These are phyloP conservation scores for Actias luna DNA, from an alignment of 2,888 invertebrate species.

Conservation along the genomic window DNA sequence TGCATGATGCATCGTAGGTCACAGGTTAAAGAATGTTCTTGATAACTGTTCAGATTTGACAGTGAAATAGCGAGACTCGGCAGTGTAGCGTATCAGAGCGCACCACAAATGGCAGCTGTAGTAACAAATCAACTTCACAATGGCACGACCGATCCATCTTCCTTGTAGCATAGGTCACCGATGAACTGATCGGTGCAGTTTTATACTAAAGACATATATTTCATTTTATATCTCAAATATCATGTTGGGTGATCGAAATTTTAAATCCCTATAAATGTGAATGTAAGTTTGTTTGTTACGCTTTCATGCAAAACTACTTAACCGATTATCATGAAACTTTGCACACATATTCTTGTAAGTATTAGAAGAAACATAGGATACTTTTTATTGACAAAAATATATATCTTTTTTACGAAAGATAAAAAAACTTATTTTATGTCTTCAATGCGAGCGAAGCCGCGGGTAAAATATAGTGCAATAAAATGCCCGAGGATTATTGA, in stretches of 20 bases:
- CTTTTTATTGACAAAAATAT: too few relatives aligned
- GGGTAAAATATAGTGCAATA: too few relatives aligned
- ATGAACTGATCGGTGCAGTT: constrained; percentile 35
- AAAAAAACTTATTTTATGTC: too few relatives aligned
- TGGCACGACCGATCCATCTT: constrained; percentile 61
- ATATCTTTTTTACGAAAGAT: too few relatives aligned
- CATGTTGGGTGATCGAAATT: not conserved
- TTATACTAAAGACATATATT: constrained; percentile 32
- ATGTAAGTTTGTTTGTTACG: too few relatives aligned
- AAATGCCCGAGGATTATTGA: too few relatives aligned
- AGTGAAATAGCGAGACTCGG: constrained; percentile 63
- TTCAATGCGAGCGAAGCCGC: too few relatives aligned
- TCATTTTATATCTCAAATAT: constrained; percentile 32
- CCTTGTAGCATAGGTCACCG: constrained; percentile 56
- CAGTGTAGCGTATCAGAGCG: constrained; percentile 38
- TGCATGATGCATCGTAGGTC: constrained; percentile 55
- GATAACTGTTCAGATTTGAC: constrained; percentile 70
- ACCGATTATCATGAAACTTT: too few relatives aligned
- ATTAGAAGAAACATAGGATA: too few relatives aligned
- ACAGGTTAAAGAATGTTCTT: constrained; percentile 64
- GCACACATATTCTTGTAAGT: too few relatives aligned
- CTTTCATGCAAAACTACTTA: too few relatives aligned
- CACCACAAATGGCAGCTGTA: constrained; percentile 43
- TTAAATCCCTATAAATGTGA: not conserved
- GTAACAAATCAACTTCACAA: constrained; percentile 58